Percentiles rank a stretch among this genome's conserved stretches.
phyloP scores from a whole-genome alignment of 2,113 vertebrate species.

The Australoheros scitulus region DNA sequence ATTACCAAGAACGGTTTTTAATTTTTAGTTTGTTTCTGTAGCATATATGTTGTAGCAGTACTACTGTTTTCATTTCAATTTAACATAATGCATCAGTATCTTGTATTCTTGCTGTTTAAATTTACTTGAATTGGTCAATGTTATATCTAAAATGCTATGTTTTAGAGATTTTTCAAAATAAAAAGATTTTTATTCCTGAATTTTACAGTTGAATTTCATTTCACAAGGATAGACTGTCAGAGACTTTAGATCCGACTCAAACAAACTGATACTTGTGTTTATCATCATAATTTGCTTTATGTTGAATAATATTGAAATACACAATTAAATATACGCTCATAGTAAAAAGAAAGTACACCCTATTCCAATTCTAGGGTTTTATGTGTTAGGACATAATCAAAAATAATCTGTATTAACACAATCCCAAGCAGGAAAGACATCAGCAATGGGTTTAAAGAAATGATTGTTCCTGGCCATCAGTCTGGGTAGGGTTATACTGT shows the following conservation, averaged over 20 bases:
- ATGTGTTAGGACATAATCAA: no score
- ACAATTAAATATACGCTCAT: no score
- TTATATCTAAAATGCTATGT: background rate
- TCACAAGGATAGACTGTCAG: background rate
- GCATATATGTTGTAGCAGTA: background rate
- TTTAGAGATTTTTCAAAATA: constrained; percentile 12
- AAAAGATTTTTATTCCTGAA: constrained; percentile 14
- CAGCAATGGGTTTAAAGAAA: no score
- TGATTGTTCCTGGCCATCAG: no score
- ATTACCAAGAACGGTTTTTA: background rate
- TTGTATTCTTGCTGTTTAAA: background rate
- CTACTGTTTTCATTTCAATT: constrained; percentile 5
- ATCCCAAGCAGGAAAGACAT: no score
- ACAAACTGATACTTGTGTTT: background rate
- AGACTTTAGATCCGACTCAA: background rate
- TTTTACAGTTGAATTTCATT: background rate
- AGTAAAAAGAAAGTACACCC: no score
- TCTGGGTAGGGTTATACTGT: no score
- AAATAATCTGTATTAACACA: no score
- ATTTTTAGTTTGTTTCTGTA: background rate
- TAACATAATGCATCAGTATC: background rate
- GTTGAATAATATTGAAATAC: background rate
- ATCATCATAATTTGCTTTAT: background rate
- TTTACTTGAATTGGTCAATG: constrained; percentile 29
- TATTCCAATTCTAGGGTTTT: no score